Conservation (phyloP, 2,888 invertebrate species). For the Temnothorax unifasciatus region DNA sequence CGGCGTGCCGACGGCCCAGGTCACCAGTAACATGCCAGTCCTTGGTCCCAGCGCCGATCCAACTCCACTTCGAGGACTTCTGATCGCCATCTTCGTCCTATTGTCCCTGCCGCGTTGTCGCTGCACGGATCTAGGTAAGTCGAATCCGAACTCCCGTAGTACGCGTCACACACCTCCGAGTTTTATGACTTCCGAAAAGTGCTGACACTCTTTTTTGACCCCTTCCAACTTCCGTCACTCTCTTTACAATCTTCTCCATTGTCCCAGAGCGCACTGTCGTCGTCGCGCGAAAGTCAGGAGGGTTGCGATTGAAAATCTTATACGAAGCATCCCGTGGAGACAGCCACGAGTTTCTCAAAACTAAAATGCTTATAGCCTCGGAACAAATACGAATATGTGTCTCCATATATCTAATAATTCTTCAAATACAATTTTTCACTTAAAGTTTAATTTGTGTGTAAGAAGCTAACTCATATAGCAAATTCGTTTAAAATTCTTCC, state of each 20-base stretch:
- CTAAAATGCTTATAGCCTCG: conserved; percentile 21
- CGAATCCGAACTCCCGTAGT: conserved; percentile 46
- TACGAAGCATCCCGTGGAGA: conserved; percentile 35
- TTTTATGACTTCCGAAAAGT: conserved; percentile 64
- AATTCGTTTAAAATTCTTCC: neutral
- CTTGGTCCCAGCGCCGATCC: conserved; percentile 75
- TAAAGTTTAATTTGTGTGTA: neutral
- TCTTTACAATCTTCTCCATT: conserved; percentile 36
- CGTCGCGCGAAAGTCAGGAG: conserved; percentile 21
- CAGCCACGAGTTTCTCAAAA: conserved; percentile 39
- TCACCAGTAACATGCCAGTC: conserved; percentile 83
- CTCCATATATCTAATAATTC: neutral
- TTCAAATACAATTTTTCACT: neutral
- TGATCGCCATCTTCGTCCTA: conserved; percentile 78
- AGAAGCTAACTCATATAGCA: neutral
- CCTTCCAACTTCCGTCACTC: conserved; percentile 42
- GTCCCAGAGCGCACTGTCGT: conserved; percentile 54
- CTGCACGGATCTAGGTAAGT: conserved; percentile 82
- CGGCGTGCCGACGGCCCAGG: conserved; percentile 79
- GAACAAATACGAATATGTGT: conserved; percentile 3
- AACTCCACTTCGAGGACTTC: conserved; percentile 79
- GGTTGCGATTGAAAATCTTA: conserved; percentile 56
- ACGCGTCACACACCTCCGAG: conserved; percentile 41
- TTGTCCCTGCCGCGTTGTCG: conserved; percentile 77
- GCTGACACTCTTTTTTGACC: conserved; percentile 36